Evolutionary conservation across 2,888 invertebrate species (phyloP), one percentile per base, ranked within the genome.

Genomic region (Tiphia femorata): DNA sequence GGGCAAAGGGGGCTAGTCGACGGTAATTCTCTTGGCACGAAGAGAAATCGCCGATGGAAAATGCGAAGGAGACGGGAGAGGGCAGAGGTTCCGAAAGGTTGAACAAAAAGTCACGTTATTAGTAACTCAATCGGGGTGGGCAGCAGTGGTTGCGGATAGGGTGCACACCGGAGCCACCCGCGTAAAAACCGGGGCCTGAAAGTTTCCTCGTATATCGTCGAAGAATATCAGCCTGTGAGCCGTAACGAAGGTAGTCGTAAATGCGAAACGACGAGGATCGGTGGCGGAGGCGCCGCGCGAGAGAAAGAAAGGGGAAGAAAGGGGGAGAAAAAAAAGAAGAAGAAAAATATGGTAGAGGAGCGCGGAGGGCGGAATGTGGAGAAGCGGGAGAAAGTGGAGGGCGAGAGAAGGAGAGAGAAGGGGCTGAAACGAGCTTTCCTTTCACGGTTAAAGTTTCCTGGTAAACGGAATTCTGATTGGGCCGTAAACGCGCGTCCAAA

Each of bases 51-150:
- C n/a, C n/a, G n/a, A n/a, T n/a, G n/a, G n/a, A n/a, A n/a, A n/a
- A n/a, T n/a, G n/a, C n/a, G 19, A 29, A 12, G 35, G 17, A 29
- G 33, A 25, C n/a, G n/a, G n/a, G n/a, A n/a, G n/a, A n/a, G n/a
- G n/a, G n/a, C 23, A 12, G 16, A 16, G 38, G 35, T 58, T 49
- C 38, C 46, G 21, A 30, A 50, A 44, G 25, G 27, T 33, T 29
- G 27, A 20, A 27, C 20, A 55, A 53, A 62, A 56, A 49, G 53
- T 46, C 43, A 16, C 25, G 38, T 48, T 54, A 56, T 56, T 58
- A 58, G 58, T 50, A 52, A 58, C 52, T 55, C 54, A 55, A 60
- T 67, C 54, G n/a, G n/a, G n/a, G n/a, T n/a, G n/a, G n/a, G n/a
- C n/a, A n/a, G n/a, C n/a, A n/a, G n/a, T n/a, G n/a, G n/a, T n/a